Base-by-base conservation (phyloP, 2,888 invertebrate genomes). In the Diplazon laetatorius region DNA sequence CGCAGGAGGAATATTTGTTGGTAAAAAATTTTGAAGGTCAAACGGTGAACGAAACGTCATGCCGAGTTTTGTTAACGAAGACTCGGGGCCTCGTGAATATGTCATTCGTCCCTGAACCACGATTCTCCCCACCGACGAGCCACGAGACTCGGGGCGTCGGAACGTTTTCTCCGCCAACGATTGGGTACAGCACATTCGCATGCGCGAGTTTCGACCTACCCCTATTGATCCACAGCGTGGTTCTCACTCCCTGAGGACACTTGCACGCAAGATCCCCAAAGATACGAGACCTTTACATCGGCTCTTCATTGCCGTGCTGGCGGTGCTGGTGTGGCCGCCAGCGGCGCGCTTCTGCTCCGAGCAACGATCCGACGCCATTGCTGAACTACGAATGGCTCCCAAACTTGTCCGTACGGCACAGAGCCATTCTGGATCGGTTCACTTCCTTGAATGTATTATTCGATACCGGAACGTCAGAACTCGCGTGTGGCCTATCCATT, bases 221-320 rank as follows among this genome's bases (percentile, higher is more conserved):
- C 86, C 87, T 89, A 89, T 89, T 87, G 89, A 89, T 89, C 89
- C 80, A 81, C 73, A 69, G 72, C 79, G 62, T 76, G 74, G 66
- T 62, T 82, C 80, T 81, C 82, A 79, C 77, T 80, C 81, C 77
- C 83, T 80, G 83, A 86, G 86, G 84, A 88, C 84, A 82, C 84
- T 86, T 83, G 86, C 86, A 87, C 87, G 88, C 88, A 87, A 88
- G 86, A 87, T 89, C 85, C 85, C 82, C 79, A 82, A 84, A 86
- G 88, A 89, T 87, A 88, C 82, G 83, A 82, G 82, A 83, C 85
- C 85, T 84, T 85, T 84, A 83, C 83, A 72, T 80, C 72, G 80
- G 72, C 76, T 81, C 80, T 79, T 80, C 79, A 76, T 82, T 81
- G 72, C 79, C n/a, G n/a, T 80, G 66, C 55, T 55, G 74, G 37